Base-by-base conservation (phyloP, 2,888 invertebrate genomes). In the Euproctis similis region DNA sequence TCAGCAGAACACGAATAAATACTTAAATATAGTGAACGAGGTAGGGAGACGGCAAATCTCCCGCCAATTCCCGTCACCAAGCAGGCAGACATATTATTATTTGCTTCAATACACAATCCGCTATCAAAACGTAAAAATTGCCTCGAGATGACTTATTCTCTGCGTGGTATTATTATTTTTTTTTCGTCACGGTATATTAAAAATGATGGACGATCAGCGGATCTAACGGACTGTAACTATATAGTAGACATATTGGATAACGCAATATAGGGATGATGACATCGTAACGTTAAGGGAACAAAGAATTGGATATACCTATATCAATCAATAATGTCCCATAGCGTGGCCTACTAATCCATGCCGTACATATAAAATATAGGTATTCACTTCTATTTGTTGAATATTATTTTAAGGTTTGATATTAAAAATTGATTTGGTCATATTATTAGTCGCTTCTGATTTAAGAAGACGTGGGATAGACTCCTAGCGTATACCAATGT, bases 311-410 rank as follows among this genome's bases (percentile, higher is more conserved):
- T 65, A 67, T 64, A 60, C 51, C 59, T 44, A 54, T 60, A 70
- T 59, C 61, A 72, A 76, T 77, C 74, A 71, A 74, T 73, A 64
- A 57, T 47, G 53, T 48, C 47, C 39, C 42, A 58, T 59, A 53
- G 48, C 59, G 50, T 59, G 58, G 38, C 54, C 59, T 55, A 55
- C 51, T 62, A 62, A 62, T 66, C 46, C 45, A 35, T 39, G 24
- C 37, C 30, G 35, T n/a, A 34, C 52, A 37, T 46, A 62, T 54
- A 53, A 54, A n/a, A n/a, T n/a, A n/a, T n/a, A n/a, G 59, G 59
- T 66, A 61, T 63, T 67, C 56, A 62, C 58, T 58, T 53, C 41
- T 29, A 27, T 17, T 22, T 25, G 12, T 21, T n/a, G n/a, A n/a
- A n/a, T n/a, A n/a, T n/a, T n/a, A n/a, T n/a, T n/a, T n/a, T n/a